Conservation (phyloP, 2,797 vertebrate species). For the Spinus olivaceus region DNA sequence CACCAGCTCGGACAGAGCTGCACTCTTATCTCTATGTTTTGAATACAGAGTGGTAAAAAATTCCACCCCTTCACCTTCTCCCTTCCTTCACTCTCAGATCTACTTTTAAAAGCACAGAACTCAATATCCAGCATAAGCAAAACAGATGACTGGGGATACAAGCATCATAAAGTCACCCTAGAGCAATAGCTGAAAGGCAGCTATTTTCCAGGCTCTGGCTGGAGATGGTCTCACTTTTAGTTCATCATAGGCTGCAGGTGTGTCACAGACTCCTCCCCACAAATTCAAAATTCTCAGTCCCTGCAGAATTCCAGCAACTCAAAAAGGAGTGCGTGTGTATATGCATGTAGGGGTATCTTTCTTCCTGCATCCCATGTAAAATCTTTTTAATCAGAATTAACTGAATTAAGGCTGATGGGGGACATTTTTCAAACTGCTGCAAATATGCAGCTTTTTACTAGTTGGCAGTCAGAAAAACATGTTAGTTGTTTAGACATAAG, state of each 20-base stretch:
- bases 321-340: not conserved
- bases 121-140: not conserved
- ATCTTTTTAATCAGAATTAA: not conserved
- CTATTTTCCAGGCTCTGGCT: not conserved
- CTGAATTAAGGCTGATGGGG: not conserved
- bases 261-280: not conserved
- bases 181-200: not conserved
- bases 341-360: not conserved
- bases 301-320: not conserved
- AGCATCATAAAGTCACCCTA: not conserved
- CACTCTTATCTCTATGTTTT: not conserved
- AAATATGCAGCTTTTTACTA: not conserved
- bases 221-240: not conserved
- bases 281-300: not conserved
- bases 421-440: not conserved
- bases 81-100: fast-evolving
- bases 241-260: not conserved
- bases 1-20: no score
- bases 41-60: fast-evolving
- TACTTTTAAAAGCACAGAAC: not conserved
- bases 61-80: fast-evolving
- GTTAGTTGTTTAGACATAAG: not conserved
- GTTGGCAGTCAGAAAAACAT: not conserved
- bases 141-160: not conserved
- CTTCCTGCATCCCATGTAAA: not conserved